Evolutionary conservation across 2,113 vertebrate genomes (phyloP).

Genomic region (Pituophis catenifer): DNA sequence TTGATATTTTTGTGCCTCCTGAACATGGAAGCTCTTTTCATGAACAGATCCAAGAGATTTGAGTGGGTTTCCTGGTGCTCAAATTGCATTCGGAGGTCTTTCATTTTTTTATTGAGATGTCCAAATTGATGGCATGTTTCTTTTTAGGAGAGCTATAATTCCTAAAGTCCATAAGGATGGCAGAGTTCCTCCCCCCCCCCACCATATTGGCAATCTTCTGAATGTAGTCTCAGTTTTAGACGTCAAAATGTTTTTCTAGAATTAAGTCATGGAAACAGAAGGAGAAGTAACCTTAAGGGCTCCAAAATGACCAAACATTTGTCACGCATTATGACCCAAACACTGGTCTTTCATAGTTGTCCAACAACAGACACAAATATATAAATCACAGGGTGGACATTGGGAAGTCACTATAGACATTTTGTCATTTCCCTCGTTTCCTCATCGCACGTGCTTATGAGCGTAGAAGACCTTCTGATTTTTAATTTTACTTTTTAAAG

Average conservation of each 20-base stretch:
- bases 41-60: too few species aligned
- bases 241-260: background rate
- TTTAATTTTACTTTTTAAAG: background rate
- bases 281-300: background rate
- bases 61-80: background rate
- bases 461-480: background rate
- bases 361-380: background rate
- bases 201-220: background rate
- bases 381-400: background rate
- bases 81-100: background rate
- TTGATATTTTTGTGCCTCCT: too few species aligned
- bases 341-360: background rate
- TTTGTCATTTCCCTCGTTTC: background rate
- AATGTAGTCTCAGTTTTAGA: too few species aligned
- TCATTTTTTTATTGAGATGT: background rate
- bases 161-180: background rate
- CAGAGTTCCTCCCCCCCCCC: background rate
- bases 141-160: background rate
- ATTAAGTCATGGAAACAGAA: background rate
- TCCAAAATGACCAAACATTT: background rate
- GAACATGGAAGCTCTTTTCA: background rate
- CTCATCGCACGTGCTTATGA: background rate
- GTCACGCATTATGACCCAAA: background rate
- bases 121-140: background rate
- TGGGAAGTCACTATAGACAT: background rate